A percentile compares a stretch with the other conserved stretches of the same genome.
phyloP scores from a whole-genome alignment of 2,888 invertebrate species.

The Hermodice carunculata region DNA sequence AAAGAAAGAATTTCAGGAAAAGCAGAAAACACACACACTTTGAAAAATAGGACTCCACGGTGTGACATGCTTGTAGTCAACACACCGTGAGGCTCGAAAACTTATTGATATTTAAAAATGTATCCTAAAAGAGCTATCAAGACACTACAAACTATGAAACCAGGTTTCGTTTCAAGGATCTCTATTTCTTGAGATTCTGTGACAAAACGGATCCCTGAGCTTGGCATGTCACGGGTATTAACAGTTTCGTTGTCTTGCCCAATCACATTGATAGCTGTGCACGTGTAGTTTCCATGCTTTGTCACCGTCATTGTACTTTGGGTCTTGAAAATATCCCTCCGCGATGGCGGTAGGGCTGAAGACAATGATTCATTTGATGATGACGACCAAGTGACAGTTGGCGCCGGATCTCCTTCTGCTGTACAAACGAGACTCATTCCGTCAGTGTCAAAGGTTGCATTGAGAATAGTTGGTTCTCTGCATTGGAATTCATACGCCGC shows the following conservation, averaged over 20 bases:
- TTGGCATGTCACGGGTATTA: conserved; percentile 31
- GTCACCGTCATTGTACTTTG: conserved; percentile 24
- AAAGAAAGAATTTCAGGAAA: too few relatives aligned
- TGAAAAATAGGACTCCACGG: too few relatives aligned
- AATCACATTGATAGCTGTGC: conserved; percentile 30
- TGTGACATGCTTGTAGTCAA: too few relatives aligned
- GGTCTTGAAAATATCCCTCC: conserved; percentile 14
- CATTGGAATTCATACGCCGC: conserved; percentile 35
- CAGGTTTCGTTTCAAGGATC: conserved; percentile 39
- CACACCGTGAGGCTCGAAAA: too few relatives aligned
- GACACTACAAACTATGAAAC: conserved; percentile 21
- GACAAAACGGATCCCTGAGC: conserved; percentile 24
- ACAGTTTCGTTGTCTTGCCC: conserved; percentile 33
- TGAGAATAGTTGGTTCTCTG: conserved; percentile 34
- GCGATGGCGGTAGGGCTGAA: neutral
- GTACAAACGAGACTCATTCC: conserved; percentile 35
- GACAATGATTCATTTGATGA: conserved; percentile 9
- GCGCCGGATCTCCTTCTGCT: conserved; percentile 41
- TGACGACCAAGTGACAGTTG: conserved; percentile 33
- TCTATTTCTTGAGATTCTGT: conserved; percentile 33
- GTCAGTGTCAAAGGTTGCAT: conserved; percentile 35
- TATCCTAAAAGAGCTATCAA: conserved; percentile 34
- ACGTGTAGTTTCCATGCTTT: conserved; percentile 39
- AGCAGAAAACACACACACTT: too few relatives aligned
- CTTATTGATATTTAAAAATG: too few relatives aligned